Evolutionary conservation across 2,797 vertebrate genomes (phyloP), one percentile per base, ranked within the genome.

Genomic region (Pelochelys cantorii): DNA sequence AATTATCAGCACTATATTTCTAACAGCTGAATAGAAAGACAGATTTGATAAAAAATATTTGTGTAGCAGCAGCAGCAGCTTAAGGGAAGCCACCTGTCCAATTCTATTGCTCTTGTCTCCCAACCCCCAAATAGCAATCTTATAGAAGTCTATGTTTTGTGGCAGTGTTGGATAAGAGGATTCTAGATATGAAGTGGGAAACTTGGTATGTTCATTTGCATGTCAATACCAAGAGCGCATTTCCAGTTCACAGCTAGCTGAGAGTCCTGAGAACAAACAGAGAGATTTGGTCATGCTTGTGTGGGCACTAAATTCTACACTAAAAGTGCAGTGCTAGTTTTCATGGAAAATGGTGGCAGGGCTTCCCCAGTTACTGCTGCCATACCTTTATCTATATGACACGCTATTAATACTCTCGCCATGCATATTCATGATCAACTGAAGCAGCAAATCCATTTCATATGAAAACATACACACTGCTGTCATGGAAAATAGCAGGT

Each of bases 401-500:
- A 60, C 29, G 25, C 57, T 81, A 42, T 85, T 65, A 77, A 31
- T 10, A 78, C 15, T 78, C 48, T 27, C 52, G 5, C 22, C 14
- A 78, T 2, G 48, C 75, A 78, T 57, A 85, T 18, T 77, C 65
- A 23, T 18, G 31, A 77, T 81, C 18, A 87, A 88, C 77, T 23
- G 10, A 83, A 1, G 15, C 65, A 92, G 91, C 95, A 94, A 89
- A 37, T 93, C 93, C 62, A 78, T 84, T 96, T 91, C 77, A 94
- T 92, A 96, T 84, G 89, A 95, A 96, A 96, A 93, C 91, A 88
- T 92, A 96, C 91, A 90, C 94, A 92, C 53, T 84, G 80, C 88
- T 95, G 90, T 95, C 95, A 95, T 93, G 94, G 95, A 95, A 97
- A 97, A 95, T 96, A 96, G 94, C 42, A 94, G 86, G 90, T 97